Conservation (phyloP, 2,888 invertebrate species). For the Drosophila crucigera region DNA sequence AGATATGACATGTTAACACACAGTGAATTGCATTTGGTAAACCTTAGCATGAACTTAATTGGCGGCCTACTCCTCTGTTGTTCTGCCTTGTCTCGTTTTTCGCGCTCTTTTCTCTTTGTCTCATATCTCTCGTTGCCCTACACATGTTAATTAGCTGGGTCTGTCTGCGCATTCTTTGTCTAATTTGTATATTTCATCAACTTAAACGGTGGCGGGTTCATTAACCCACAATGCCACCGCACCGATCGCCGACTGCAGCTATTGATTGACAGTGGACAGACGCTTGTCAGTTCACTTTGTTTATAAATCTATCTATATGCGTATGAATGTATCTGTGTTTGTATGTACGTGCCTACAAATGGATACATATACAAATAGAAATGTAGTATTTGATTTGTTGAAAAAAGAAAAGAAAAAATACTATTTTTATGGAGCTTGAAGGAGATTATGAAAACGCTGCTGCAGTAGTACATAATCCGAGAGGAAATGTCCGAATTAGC, state of each 20-base stretch:
- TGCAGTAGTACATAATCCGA: neutral
- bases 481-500: neutral
- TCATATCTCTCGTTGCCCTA: constrained; percentile 20
- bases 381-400: constrained; percentile 17
- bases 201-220: constrained; percentile 56
- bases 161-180: constrained; percentile 64
- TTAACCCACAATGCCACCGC: constrained; percentile 53
- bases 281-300: constrained; percentile 47
- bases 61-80: constrained; percentile 24
- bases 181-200: constrained; percentile 72
- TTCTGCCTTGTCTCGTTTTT: constrained; percentile 10
- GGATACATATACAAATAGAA: constrained; percentile 23
- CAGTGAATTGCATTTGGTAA: constrained; percentile 41
- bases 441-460: constrained; percentile 1
- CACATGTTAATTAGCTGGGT: constrained; percentile 68
- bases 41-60: constrained; percentile 39
- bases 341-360: constrained; percentile 7
- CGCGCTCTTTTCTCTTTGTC: constrained; percentile 27
- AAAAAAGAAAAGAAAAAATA: neutral
- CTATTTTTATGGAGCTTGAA: constrained; percentile 22
- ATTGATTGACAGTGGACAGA: constrained; percentile 77
- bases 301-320: constrained; percentile 24
- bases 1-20: constrained; percentile 54
- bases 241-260: constrained; percentile 60
- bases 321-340: neutral